Conservation (phyloP, 2,113 vertebrate species). For the Pipra filicauda region DNA sequence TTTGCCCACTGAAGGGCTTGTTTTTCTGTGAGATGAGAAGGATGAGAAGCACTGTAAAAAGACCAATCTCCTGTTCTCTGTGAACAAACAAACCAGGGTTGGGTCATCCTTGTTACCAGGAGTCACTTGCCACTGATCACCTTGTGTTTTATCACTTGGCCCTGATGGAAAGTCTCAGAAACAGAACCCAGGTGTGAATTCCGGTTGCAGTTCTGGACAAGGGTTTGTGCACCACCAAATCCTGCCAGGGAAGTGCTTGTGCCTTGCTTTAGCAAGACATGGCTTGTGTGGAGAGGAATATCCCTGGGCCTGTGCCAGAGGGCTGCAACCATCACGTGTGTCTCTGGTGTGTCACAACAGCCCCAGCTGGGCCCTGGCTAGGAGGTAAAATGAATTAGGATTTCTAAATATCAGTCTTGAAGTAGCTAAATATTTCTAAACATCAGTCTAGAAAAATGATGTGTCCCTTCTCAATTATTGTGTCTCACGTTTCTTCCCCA, state of each 20-base stretch:
- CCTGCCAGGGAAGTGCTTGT: neutral
- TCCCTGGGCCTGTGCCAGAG: neutral
- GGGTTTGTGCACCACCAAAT: neutral
- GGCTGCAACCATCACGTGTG: neutral
- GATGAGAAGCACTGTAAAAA: neutral
- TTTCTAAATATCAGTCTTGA: neutral
- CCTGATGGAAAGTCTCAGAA: neutral
- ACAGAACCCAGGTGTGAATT: neutral
- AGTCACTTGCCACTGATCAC: neutral
- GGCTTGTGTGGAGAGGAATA: neutral
- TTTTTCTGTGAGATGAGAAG: neutral
- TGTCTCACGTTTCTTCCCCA: accelerated
- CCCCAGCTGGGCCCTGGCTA: neutral
- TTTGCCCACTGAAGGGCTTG: neutral
- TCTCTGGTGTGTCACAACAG: neutral
- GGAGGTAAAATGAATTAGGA: accelerated
- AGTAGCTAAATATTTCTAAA: neutral
- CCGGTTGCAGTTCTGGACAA: neutral
- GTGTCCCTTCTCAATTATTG: accelerated
- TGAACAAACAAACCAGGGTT: accelerated
- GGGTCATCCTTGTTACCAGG: too few relatives aligned
- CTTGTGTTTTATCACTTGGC: neutral
- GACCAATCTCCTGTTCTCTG: accelerated
- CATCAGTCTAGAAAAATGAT: neutral
- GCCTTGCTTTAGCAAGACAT: neutral